A percentile compares a stretch with the other conserved stretches of the same genome.
These are phyloP conservation scores for Crypturellus tataupa DNA, from an alignment of 2,797 vertebrate species.

Conservation along the genomic window DNA sequence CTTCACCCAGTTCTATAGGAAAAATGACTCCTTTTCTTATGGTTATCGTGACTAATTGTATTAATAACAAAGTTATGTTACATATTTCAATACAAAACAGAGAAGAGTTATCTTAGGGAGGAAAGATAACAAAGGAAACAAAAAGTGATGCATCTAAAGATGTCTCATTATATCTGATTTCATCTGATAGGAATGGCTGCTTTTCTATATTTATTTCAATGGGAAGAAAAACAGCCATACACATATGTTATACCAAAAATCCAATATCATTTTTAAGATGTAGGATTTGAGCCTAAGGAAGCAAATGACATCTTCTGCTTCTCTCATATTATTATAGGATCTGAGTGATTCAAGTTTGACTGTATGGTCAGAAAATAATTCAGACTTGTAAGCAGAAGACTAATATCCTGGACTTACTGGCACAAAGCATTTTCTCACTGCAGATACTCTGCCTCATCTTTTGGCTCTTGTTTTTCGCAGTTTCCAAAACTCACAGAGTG, in stretches of 20 bases:
- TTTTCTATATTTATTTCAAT: not conserved
- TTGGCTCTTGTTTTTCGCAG: conserved; percentile 45
- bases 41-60: not conserved
- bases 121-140: not conserved
- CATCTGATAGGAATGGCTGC: not conserved
- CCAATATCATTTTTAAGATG: not conserved
- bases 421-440: not conserved
- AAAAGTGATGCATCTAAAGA: not conserved
- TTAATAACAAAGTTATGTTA: not conserved
- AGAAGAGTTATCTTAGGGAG: not conserved
- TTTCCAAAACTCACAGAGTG: conserved; percentile 33
- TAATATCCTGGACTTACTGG: not conserved
- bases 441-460: not conserved
- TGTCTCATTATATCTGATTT: not conserved
- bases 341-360: not conserved
- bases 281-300: not conserved
- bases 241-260: not conserved
- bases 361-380: not conserved
- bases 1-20: not conserved
- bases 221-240: not conserved
- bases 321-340: not conserved
- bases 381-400: not conserved
- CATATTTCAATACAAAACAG: not conserved
- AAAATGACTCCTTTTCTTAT: not conserved
- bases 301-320: not conserved